Evolutionary conservation across 2,797 vertebrate genomes (phyloP).

Genomic region (Rhinogobio ventralis): DNA sequence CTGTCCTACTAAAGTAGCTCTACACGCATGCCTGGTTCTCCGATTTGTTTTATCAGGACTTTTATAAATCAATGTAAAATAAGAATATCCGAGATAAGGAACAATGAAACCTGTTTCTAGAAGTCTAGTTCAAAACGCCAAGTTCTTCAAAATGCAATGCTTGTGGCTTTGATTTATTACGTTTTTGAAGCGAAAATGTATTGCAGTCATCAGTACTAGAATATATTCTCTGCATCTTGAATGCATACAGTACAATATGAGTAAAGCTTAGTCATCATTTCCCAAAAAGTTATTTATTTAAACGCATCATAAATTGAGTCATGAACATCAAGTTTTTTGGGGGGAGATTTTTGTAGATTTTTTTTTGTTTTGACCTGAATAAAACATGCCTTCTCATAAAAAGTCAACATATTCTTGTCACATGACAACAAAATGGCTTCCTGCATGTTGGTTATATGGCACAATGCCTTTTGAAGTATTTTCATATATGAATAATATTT

Average conservation of each 20-base stretch:
- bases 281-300: not conserved
- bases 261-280: not conserved
- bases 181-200: not conserved
- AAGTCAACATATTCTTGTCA: conserved; percentile 5
- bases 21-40: not conserved
- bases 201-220: not conserved
- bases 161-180: not conserved
- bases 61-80: not conserved
- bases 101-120: not conserved
- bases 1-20: not conserved
- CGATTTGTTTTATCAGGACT: not conserved
- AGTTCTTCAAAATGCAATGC: not conserved
- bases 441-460: not conserved
- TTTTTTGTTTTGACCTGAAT: not conserved
- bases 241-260: not conserved
- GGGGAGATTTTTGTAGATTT: not conserved
- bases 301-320: not conserved
- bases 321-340: not conserved
- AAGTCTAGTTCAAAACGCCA: not conserved
- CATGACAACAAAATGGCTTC: conserved; percentile 35
- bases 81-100: not conserved
- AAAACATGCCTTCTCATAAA: not conserved
- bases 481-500: not conserved
- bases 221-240: not conserved
- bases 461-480: not conserved